These are phyloP conservation scores for Callipepla squamata DNA, from an alignment of 2,113 vertebrate species.

Conservation along the genomic window DNA sequence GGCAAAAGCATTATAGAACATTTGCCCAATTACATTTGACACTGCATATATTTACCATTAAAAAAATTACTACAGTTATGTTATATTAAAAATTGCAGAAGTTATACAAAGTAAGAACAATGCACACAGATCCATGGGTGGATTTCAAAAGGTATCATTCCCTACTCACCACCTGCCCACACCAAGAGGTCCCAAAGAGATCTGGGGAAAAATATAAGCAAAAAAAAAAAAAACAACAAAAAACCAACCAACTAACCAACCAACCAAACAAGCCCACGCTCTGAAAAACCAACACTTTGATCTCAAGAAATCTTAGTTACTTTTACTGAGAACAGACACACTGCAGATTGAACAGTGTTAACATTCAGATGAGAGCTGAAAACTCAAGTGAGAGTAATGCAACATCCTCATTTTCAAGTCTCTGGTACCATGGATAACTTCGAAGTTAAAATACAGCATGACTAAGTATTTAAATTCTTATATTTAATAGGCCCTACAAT, in stretches of 20 bases:
- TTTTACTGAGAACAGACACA: constrained; percentile 40
- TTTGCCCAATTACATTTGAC: not conserved
- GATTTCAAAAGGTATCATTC: constrained; percentile 24
- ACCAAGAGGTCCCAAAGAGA: not conserved
- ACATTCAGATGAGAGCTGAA: constrained; percentile 51
- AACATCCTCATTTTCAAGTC: constrained; percentile 30
- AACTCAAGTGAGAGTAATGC: constrained; percentile 43
- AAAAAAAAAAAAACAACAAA: not conserved
- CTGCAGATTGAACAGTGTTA: constrained; percentile 47
- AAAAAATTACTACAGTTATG: not conserved
- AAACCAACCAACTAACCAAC: not conserved
- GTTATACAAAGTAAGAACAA: not conserved
- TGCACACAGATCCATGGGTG: not conserved
- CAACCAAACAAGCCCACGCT: too few species aligned
- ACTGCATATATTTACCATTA: not conserved
- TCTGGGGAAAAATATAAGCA: not conserved
- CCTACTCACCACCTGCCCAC: constrained; percentile 26
- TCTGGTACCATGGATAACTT: constrained; percentile 36
- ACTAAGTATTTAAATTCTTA: constrained; percentile 16
- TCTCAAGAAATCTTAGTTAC: constrained; percentile 43
- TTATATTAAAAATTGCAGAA: not conserved
- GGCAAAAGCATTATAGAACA: not conserved
- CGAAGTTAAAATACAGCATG: constrained; percentile 59
- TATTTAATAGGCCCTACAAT: constrained; percentile 1
- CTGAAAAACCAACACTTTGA: constrained; percentile 20